These are phyloP conservation scores for Nudaria mundana DNA, from an alignment of 2,888 invertebrate genomes.

Conservation along the genomic window DNA sequence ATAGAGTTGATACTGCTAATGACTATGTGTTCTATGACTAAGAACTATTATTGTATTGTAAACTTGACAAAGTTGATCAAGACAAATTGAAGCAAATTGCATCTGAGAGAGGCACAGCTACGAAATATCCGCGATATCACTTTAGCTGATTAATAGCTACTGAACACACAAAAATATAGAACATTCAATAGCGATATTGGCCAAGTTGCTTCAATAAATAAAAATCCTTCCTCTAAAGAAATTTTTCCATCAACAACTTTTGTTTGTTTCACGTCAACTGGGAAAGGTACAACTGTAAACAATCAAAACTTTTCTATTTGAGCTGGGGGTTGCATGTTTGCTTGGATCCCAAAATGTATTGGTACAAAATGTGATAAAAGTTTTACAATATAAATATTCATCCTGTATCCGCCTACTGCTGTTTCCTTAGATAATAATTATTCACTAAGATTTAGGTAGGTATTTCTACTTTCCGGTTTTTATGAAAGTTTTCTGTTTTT, in stretches of 20 bases:
- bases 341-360: neutral
- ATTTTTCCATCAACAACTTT: neutral
- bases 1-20: conserved; percentile 7
- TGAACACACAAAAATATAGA: too few species aligned
- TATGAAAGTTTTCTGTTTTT: too few species aligned
- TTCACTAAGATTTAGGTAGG: too few species aligned
- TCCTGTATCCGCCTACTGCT: neutral
- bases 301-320: conserved; percentile 9
- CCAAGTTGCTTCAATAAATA: neutral
- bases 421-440: neutral
- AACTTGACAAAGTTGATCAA: too few species aligned
- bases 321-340: conserved; percentile 4
- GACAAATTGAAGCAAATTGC: too few species aligned
- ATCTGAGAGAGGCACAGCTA: too few species aligned
- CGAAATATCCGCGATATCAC: too few species aligned
- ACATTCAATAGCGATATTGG: too few species aligned
- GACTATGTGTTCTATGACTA: neutral
- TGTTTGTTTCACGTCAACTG: neutral
- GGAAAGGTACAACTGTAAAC: neutral
- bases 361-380: neutral
- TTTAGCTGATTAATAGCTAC: too few species aligned
- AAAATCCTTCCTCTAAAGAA: neutral
- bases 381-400: neutral
- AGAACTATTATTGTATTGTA: too few species aligned
- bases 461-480: too few species aligned